A percentile compares a stretch with the other conserved stretches of the same genome.
Conservation (phyloP, 2,797 vertebrate species). For the Catamblyrhynchus diadema region DNA sequence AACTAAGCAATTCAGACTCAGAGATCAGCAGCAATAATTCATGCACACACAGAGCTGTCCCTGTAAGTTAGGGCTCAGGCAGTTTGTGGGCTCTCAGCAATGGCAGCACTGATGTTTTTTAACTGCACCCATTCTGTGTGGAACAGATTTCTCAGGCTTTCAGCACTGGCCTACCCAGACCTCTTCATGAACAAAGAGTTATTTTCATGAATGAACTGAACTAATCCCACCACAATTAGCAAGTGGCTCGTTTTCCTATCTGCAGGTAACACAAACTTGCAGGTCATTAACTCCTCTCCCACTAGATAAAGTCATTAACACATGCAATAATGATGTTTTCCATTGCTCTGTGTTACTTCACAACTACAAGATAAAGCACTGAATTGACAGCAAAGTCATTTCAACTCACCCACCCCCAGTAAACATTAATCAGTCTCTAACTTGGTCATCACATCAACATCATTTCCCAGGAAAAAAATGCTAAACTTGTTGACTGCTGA, state of each 20-base stretch:
- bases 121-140: accelerated
- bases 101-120: not conserved
- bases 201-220: not conserved
- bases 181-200: not conserved
- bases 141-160: not conserved
- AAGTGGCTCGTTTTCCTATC: not conserved
- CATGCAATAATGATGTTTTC: not conserved
- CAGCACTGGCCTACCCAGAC: not conserved
- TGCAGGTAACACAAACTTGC: not conserved
- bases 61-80: not conserved
- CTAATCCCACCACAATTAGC: not conserved
- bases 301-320: not conserved
- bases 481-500: not conserved
- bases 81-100: not conserved
- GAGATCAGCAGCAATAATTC: not conserved
- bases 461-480: not conserved
- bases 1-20: not conserved
- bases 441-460: not conserved
- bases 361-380: not conserved
- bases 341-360: not conserved
- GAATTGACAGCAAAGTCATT: not conserved
- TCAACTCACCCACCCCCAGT: not conserved
- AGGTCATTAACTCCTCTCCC: not conserved
- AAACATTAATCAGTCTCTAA: not conserved
- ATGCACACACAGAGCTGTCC: not conserved